These are phyloP conservation scores for Podarcis cretensis DNA, from an alignment of 2,113 vertebrate species.

Conservation along the genomic window DNA sequence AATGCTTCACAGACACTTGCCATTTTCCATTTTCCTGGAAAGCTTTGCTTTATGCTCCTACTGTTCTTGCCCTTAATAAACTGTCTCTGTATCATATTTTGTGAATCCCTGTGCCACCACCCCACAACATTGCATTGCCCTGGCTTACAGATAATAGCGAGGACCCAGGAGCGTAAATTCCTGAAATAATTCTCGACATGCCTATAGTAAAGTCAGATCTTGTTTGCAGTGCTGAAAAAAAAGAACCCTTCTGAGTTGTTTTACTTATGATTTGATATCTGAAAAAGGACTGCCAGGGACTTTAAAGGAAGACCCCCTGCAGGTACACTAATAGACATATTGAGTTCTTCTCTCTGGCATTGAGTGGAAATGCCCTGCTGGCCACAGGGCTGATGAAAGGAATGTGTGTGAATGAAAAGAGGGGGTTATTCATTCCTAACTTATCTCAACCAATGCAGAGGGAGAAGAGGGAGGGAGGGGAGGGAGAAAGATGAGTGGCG, in stretches of 20 bases:
- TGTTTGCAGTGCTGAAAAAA: conserved; percentile 54
- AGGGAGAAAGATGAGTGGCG: fast-evolving
- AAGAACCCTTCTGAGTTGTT: conserved; percentile 46
- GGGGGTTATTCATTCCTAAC: conserved; percentile 42
- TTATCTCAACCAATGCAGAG: neutral
- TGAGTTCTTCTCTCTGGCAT: conserved; percentile 24
- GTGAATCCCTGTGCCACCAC: conserved; percentile 60
- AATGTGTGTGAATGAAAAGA: conserved; percentile 29
- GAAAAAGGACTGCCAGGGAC: conserved; percentile 28
- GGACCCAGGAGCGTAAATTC: conserved; percentile 54
- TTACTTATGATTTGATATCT: conserved; percentile 44
- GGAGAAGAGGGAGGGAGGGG: neutral
- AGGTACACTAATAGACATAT: neutral
- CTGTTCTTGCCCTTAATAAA: conserved; percentile 59
- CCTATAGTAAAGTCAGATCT: conserved; percentile 40
- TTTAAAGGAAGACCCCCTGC: conserved; percentile 53
- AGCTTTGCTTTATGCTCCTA: conserved; percentile 57
- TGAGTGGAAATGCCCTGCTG: conserved; percentile 47
- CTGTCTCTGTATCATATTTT: conserved; percentile 61
- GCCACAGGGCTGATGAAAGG: conserved; percentile 52
- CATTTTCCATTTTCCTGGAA: conserved; percentile 49
- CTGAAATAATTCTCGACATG: conserved; percentile 56
- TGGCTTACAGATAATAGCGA: conserved; percentile 42
- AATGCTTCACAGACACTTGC: conserved; percentile 52
- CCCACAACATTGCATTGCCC: neutral